Base-by-base conservation (phyloP, 1,140 invertebrate genomes). In the Papilio aristodemus region DNA sequence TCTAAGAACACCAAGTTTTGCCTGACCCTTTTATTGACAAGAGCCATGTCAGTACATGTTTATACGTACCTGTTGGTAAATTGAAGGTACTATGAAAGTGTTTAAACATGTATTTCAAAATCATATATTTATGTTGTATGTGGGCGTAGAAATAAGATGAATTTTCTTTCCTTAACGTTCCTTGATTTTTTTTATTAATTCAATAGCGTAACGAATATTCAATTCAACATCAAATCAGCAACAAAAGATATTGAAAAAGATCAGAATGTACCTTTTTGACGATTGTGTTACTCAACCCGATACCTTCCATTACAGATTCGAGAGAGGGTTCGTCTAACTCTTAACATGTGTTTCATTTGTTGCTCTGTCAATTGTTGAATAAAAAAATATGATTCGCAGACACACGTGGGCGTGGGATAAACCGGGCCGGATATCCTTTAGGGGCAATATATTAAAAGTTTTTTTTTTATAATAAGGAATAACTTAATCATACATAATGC, bases 351-450 rank as follows among this genome's bases (percentile, higher is more conserved):
- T 54, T 32, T 50, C 11, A 50, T 11, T 22, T 25, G 17, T 54
- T 54, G 46, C 22, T 32, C 27, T 6, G 10, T 22, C 19, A 54
- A 54, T 54, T 54, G 46, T 22, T 54, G 19, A 22, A 50, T 46
- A 25, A 54, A 54, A 22, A 50, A 50, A 50, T 22, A 25, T 46
- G n/a, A 46, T 58, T 58, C 54, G 54, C 54, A 0, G 54, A 32
- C n/a, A 32, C n/a, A 32, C 25, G 27, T 19, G 7, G 58, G 58
- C 58, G 58, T 60, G 58, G 58, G 58, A 60, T 39, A 32, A 37
- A 19, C 27, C 27, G 32, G 27, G 36, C 58, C 58, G 58, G 58
- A 60, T 60, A 60, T 60, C 58, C 58, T 60, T 37, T 14, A 38
- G 36, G 11, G 25, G 54, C 17, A 38, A 36, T 38, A 14, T 60